Percentiles rank a stretch among this genome's conserved stretches.
These are phyloP conservation scores for Philonicus albiceps DNA, from an alignment of 2,888 invertebrate genomes.

Conservation along the genomic window DNA sequence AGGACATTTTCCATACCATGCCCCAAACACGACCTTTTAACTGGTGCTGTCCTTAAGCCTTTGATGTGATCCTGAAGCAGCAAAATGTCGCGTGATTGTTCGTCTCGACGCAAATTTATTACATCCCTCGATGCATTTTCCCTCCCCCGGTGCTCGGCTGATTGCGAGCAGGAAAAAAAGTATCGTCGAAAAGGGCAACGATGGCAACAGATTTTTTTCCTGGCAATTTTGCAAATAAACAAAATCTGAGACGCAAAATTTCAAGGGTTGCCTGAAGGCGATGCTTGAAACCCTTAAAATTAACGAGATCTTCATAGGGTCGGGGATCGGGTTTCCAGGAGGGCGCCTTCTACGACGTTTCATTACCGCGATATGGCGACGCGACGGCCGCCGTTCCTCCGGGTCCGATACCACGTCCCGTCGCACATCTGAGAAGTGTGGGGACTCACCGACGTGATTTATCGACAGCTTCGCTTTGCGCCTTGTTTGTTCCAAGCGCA, in stretches of 20 bases:
- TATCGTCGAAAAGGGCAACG: not conserved
- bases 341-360: not conserved
- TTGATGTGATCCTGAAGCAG: not conserved
- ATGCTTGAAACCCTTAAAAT: slow-evolving; percentile 5
- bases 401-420: not conserved
- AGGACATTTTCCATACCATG: not conserved
- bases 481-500: not conserved
- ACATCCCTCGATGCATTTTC: not conserved
- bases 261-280: not conserved
- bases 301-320: not conserved
- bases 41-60: not conserved
- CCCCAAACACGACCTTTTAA: not conserved
- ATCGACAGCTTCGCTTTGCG: not conserved
- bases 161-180: not conserved
- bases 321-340: not conserved
- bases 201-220: not conserved
- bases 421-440: not conserved
- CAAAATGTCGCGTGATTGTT: not conserved
- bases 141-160: not conserved
- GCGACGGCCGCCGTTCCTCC: not conserved
- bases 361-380: not conserved
- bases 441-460: not conserved
- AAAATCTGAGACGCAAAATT: not conserved
- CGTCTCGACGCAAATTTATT: not conserved
- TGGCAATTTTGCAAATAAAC: not conserved